Conservation (phyloP, 1,140 invertebrate species). For the Danaus melanippus region DNA sequence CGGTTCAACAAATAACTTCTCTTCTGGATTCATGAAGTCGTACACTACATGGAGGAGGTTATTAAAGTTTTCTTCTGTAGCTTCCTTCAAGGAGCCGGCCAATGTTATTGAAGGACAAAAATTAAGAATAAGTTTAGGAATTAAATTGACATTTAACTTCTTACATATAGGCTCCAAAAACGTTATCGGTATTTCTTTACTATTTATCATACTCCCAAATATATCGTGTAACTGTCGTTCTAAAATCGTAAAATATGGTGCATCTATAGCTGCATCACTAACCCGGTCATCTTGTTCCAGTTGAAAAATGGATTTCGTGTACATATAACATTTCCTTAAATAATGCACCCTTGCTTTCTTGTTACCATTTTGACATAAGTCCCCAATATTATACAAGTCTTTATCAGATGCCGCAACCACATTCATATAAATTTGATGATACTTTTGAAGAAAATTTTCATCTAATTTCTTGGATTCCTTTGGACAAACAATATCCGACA, state of each 20-base stretch:
- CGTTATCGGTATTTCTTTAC: slow-evolving; percentile 56
- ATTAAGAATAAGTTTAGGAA: slow-evolving; percentile 67
- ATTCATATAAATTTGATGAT: slow-evolving; percentile 66
- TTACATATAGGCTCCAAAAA: slow-evolving; percentile 65
- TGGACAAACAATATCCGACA: slow-evolving; percentile 41
- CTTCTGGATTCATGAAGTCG: slow-evolving; percentile 57
- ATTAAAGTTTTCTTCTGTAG: slow-evolving; percentile 54
- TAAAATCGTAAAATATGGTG: slow-evolving; percentile 54
- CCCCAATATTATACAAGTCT: slow-evolving; percentile 59
- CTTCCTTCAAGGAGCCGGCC: slow-evolving; percentile 37
- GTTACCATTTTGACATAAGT: slow-evolving; percentile 44
- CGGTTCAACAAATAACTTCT: slow-evolving; percentile 55
- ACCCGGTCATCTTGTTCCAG: slow-evolving; percentile 45
- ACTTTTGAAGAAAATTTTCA: slow-evolving; percentile 52
- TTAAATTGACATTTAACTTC: slow-evolving; percentile 64
- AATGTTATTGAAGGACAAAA: slow-evolving; percentile 63
- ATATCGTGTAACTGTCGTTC: slow-evolving; percentile 60
- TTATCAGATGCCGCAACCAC: slow-evolving; percentile 61
- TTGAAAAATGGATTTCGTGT: slow-evolving; percentile 58
- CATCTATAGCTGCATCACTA: slow-evolving; percentile 20
- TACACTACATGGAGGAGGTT: slow-evolving; percentile 56
- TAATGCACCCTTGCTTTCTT: slow-evolving; percentile 56
- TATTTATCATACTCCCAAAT: slow-evolving; percentile 65
- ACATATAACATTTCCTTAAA: slow-evolving; percentile 65
- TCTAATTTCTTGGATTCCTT: slow-evolving; percentile 33